These are phyloP conservation scores for Psittacula derbiana DNA, from an alignment of 2,797 vertebrate genomes.

Conservation along the genomic window DNA sequence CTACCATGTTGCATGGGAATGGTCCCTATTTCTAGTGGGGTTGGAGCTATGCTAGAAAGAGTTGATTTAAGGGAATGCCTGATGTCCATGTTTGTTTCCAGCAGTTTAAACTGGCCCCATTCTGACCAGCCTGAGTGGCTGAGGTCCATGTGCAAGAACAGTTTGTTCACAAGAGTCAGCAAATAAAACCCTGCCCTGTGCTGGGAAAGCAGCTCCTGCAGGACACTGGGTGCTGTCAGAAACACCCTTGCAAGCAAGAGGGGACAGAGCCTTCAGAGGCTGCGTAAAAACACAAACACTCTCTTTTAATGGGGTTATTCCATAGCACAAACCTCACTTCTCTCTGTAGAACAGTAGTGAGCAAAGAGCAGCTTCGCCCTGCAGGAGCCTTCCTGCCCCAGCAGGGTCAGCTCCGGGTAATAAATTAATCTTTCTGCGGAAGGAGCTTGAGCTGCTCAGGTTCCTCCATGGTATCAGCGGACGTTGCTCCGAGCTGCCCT, in stretches of 20 bases:
- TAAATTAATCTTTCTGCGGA: background rate
- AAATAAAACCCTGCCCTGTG: background rate
- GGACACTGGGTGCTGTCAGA: accelerated
- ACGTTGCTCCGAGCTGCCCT: accelerated
- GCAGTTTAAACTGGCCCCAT: background rate
- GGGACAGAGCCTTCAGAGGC: background rate
- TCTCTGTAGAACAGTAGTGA: background rate
- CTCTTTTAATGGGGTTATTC: background rate
- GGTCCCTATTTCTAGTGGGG: background rate
- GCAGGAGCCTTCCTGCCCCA: background rate
- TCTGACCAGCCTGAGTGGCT: background rate
- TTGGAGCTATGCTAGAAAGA: background rate
- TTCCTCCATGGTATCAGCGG: background rate
- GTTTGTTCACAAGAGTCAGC: background rate
- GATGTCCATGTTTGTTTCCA: background rate
- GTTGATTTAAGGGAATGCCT: background rate
- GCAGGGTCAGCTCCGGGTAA: background rate
- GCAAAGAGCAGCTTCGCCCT: background rate
- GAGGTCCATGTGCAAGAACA: background rate
- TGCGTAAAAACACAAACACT: background rate
- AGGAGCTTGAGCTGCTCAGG: background rate
- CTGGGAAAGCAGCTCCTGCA: background rate
- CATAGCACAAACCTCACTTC: background rate
- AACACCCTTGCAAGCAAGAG: accelerated
- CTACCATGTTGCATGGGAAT: background rate